phyloP scores from a whole-genome alignment of 2,797 vertebrate genomes.

The Tolypeutes matacus region DNA sequence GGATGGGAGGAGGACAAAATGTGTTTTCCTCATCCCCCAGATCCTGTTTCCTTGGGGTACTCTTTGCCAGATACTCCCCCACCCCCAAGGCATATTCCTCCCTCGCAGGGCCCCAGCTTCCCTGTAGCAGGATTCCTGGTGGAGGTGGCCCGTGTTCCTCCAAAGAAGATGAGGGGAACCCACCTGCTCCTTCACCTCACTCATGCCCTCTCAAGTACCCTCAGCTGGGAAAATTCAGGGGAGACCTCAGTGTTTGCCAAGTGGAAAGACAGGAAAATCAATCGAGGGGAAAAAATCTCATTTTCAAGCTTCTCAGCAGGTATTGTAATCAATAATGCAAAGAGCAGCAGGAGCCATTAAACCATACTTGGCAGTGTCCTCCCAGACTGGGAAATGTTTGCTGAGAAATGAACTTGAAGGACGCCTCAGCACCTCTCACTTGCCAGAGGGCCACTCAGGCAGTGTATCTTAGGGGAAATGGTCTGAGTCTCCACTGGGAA shows the following conservation, averaged over 20 bases:
- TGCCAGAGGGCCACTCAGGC: neutral
- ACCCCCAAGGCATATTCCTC: neutral
- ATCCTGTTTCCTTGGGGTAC: neutral
- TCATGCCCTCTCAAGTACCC: neutral
- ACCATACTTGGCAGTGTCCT: conserved; percentile 30
- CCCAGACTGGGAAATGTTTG: neutral
- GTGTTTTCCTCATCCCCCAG: neutral
- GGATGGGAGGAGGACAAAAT: neutral
- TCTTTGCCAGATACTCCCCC: neutral
- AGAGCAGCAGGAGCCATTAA: conserved; percentile 51
- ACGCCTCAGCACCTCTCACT: neutral
- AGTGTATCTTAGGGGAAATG: neutral
- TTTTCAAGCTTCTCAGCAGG: conserved; percentile 76
- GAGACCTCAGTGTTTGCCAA: conserved; percentile 67
- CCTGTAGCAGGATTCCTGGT: neutral
- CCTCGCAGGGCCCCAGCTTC: neutral
- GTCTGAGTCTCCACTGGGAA: neutral
- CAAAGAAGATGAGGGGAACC: neutral
- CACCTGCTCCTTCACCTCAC: neutral
- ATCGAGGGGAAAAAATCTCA: conserved; percentile 69
- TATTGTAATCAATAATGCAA: conserved; percentile 76
- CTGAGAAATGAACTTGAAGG: neutral
- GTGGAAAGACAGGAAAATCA: conserved; percentile 73
- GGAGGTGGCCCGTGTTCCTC: neutral
- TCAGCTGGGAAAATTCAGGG: conserved; percentile 53